Base-by-base conservation (phyloP, 2,113 vertebrate species). In the Anseranas semipalmata region DNA sequence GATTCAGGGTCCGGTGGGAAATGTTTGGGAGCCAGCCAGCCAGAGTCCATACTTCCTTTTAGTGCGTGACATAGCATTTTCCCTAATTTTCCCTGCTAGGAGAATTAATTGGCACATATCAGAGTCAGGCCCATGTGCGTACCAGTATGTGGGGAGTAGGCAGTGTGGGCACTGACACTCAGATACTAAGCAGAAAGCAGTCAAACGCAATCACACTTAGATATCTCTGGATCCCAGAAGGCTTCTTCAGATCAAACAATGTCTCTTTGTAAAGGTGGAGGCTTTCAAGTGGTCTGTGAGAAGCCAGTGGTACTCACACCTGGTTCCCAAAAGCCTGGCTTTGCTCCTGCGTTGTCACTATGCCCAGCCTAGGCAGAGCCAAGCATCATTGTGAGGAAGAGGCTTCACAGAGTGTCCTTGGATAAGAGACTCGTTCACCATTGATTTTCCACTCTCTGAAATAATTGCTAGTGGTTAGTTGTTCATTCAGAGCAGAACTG, bases 91-190 rank as follows among this genome's bases (percentile, higher is more conserved):
- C 4, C 43, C 13, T 78, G 10, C 21, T 58, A 7, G 9, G 13
- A 66, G 22, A 28, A 27, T 3, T 65, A 16, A 33, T 74, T 53
- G 50, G 8, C 8, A 48, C 4, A 5, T 53, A 27, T n/a, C 45
- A 20, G 14, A 58, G 62, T 39, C 22, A 55, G 66, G 67, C 5
- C 17, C 7, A 4, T 20, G 6, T 45, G 32, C 24, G 13, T 33
- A 46, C 13, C 18, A 25, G 9, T 16, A 58, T 0, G 0, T 11
- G 60, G 12, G 12, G 13, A 37, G 6, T 33, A 60, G 62, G 39
- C 20, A 17, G 25, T 27, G 37, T 46, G 45, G 6, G 27, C 16
- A 20, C 19, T 67, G 46, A 24, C 28, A 27, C 11, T 59, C n/a
- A 74, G 43, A 79, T 65, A 17, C n/a, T 17, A 59, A 55, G 16